Base-by-base conservation (phyloP, 2,797 vertebrate genomes). In the Kryptolebias ocellatus region DNA sequence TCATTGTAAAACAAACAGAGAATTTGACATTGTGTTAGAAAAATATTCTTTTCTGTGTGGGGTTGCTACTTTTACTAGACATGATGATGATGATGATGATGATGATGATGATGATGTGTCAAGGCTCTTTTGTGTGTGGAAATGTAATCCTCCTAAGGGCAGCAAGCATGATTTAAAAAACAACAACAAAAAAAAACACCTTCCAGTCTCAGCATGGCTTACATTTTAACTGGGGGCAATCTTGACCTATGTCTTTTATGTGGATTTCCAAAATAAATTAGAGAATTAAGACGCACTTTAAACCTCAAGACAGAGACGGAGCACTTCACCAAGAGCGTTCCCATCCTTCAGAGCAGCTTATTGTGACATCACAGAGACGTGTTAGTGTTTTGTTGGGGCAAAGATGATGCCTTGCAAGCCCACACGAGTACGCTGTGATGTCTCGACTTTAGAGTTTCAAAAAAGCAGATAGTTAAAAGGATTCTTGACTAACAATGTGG, bases 71-170 rank as follows among this genome's bases (percentile, higher is more conserved):
- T 44, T 47, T 53, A 60, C 31, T 60, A 57, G 53, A 77, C 65
- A 53, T 39, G 57, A 63, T 62, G 52, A 58, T 59, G 60, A 50
- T 42, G 59, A 64, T 63, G 53, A 59, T 60, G 58, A n/a, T n/a
- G n/a, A n/a, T n/a, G n/a, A n/a, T n/a, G 64, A 24, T 24, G 64
- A 73, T 79, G 66, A 83, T 65, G 62, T 70, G 56, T 68, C 51
- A 51, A 68, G 54, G 72, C 60, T 12, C 52, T 65, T 77, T 83
- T 69, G 49, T 60, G 18, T 76, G 89, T 83, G 63, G 86, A 91
- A 93, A 84, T 74, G 63, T 86, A 90, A 91, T 90, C 76, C 79
- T 72, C 79, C 83, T 86, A 89, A 92, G 90, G 93, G 90, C 87
- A 90, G 74, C 54, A 49, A 47, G 55, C 80, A 90, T 91, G 72